These are phyloP conservation scores for Caenorhabditis sulstoni DNA, from an alignment of 2,888 invertebrate species.

Conservation along the genomic window DNA sequence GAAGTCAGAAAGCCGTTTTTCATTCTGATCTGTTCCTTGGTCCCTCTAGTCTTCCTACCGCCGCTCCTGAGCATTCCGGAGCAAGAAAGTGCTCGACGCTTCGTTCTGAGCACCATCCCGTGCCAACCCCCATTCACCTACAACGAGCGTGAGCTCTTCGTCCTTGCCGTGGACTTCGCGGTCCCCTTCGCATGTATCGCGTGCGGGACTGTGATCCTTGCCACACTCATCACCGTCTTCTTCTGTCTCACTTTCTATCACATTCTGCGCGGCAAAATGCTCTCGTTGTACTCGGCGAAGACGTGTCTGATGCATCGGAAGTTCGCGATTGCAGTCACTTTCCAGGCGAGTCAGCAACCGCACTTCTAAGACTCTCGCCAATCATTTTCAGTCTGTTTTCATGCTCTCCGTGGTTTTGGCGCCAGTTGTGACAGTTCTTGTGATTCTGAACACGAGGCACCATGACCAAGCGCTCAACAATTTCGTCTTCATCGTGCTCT, in stretches of 20 bases:
- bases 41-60: constrained; percentile 7
- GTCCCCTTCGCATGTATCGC: not conserved
- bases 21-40: not conserved
- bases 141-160: constrained; percentile 1
- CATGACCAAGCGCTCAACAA: constrained; percentile 11
- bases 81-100: not conserved
- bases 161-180: not conserved
- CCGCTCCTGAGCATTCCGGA: constrained; percentile 11
- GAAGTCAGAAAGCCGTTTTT: not conserved
- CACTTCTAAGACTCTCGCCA: not conserved
- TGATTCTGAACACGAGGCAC: not conserved
- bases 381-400: constrained; percentile 2
- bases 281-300: not conserved
- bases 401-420: not conserved
- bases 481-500: constrained; percentile 8
- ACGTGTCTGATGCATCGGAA: constrained; percentile 8
- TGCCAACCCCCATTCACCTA: not conserved
- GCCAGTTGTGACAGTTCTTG: not conserved
- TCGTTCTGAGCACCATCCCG: not conserved
- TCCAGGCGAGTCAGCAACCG: not conserved
- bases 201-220: not conserved
- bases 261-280: not conserved
- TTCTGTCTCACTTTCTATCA: constrained; percentile 1
- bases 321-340: not conserved
- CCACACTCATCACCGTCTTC: not conserved